Conservation (phyloP, 2,113 vertebrate genomes). For the Anarrhichthys ocellatus region DNA sequence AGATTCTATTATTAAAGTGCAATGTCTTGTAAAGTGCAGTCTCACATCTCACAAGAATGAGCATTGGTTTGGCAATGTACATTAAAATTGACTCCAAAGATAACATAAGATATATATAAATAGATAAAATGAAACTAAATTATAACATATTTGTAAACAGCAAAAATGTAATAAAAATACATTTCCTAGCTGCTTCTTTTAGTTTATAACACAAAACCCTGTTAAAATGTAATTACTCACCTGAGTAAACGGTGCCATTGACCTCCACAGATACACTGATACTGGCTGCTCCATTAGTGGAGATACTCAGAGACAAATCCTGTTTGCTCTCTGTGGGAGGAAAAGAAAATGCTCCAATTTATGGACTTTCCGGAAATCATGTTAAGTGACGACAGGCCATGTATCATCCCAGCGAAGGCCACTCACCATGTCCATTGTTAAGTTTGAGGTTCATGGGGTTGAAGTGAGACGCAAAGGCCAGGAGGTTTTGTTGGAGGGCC, state of each 20-base stretch:
- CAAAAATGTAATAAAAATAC: neutral
- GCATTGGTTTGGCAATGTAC: neutral
- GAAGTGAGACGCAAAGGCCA: slow-evolving; percentile 92
- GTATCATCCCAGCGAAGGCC: neutral
- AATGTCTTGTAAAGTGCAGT: neutral
- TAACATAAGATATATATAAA: neutral
- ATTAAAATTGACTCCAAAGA: neutral
- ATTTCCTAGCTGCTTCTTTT: neutral
- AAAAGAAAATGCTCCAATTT: neutral
- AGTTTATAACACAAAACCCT: neutral
- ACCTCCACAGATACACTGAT: slow-evolving; percentile 86
- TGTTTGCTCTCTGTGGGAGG: slow-evolving; percentile 80
- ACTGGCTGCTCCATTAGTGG: slow-evolving; percentile 82
- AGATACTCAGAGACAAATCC: slow-evolving; percentile 83
- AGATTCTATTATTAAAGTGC: neutral
- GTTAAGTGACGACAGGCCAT: neutral
- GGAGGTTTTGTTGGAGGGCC: slow-evolving; percentile 93
- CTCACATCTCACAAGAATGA: neutral
- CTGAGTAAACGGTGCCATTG: slow-evolving; percentile 84
- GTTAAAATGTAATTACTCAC: slow-evolving; percentile 53
- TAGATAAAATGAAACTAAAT: neutral
- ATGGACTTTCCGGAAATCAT: neutral
- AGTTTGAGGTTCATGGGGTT: slow-evolving; percentile 91
- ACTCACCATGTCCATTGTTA: slow-evolving; percentile 88
- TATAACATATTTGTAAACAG: neutral